A percentile compares a stretch with the other conserved stretches of the same genome.
Evolutionary conservation across 2,797 vertebrate species (phyloP).

Genomic region (Typhlichthys eigenmanni): DNA sequence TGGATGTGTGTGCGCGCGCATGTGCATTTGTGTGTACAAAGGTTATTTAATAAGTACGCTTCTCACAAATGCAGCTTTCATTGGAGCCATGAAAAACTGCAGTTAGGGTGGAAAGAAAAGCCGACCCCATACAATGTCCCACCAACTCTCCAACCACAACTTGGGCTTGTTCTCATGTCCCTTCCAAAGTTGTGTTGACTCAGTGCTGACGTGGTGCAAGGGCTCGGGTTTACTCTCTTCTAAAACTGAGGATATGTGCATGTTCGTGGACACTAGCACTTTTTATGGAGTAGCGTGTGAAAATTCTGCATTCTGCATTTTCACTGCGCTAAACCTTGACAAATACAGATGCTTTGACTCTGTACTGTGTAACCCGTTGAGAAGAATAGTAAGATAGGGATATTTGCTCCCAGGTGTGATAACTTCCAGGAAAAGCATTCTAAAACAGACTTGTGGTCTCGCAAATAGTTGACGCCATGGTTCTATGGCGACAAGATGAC

Average conservation of each 20-base stretch:
- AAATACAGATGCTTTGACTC: no score
- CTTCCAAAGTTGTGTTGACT: conserved; percentile 68
- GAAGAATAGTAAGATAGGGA: background rate
- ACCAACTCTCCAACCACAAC: conserved; percentile 64
- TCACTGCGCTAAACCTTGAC: conserved; percentile 4
- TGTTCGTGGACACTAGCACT: conserved; percentile 51
- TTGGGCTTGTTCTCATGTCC: conserved; percentile 58
- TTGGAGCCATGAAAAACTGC: conserved; percentile 51
- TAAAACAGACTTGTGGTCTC: background rate
- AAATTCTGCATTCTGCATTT: conserved; percentile 38
- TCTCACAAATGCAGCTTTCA: conserved; percentile 78
- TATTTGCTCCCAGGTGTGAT: conserved; percentile 12
- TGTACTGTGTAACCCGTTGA: background rate
- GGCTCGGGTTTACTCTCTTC: conserved; percentile 51
- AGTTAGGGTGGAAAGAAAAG: conserved; percentile 71
- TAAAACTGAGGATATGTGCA: conserved; percentile 29
- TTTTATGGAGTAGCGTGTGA: conserved; percentile 62
- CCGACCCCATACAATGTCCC: conserved; percentile 59
- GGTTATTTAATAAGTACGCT: conserved; percentile 68
- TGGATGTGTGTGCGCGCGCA: conserved; percentile 20
- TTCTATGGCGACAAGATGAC: background rate
- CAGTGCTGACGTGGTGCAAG: conserved; percentile 68
- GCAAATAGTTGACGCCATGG: background rate
- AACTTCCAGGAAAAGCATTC: conserved; percentile 2
- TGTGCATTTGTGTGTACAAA: conserved; percentile 50